These are phyloP conservation scores for Panzeria rudis DNA, from an alignment of 2,888 invertebrate genomes.

Conservation along the genomic window DNA sequence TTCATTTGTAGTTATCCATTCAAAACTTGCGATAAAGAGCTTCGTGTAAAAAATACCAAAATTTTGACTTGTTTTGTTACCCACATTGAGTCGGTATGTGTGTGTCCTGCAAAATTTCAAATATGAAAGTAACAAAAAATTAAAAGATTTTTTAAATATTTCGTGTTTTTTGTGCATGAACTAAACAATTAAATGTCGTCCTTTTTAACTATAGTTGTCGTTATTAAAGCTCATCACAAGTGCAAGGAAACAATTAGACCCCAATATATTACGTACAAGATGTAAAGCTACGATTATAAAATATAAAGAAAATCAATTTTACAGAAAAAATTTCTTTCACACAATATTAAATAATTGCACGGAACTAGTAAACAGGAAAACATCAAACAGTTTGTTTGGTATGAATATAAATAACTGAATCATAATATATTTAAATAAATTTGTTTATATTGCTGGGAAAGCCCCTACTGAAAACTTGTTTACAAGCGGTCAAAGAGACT, in stretches of 20 bases:
- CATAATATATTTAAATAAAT: conserved; percentile 7
- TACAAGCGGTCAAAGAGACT: not conserved
- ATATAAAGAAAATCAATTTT: conserved; percentile 10
- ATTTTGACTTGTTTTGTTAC: not conserved
- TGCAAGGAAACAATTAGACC: conserved; percentile 76
- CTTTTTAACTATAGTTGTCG: conserved; percentile 48
- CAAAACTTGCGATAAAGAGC: no score
- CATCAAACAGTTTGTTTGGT: conserved; percentile 60
- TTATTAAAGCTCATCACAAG: conserved; percentile 69
- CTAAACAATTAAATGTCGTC: conserved; percentile 31
- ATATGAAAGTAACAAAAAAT: not conserved
- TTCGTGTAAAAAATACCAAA: not conserved
- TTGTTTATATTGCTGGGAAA: not conserved
- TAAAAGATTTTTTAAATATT: not conserved
- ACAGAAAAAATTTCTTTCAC: conserved; percentile 7
- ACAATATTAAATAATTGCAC: conserved; percentile 64
- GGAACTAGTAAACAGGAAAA: conserved; percentile 59
- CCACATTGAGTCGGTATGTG: not conserved
- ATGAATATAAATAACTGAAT: conserved; percentile 50
- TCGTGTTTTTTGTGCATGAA: conserved; percentile 45
- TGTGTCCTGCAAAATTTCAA: not conserved
- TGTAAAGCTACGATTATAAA: conserved; percentile 60
- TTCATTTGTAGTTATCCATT: no score
- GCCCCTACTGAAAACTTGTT: not conserved
- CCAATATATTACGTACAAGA: conserved; percentile 15